Conservation (phyloP, 2,113 vertebrate species). For the Triplophysa rosa region DNA sequence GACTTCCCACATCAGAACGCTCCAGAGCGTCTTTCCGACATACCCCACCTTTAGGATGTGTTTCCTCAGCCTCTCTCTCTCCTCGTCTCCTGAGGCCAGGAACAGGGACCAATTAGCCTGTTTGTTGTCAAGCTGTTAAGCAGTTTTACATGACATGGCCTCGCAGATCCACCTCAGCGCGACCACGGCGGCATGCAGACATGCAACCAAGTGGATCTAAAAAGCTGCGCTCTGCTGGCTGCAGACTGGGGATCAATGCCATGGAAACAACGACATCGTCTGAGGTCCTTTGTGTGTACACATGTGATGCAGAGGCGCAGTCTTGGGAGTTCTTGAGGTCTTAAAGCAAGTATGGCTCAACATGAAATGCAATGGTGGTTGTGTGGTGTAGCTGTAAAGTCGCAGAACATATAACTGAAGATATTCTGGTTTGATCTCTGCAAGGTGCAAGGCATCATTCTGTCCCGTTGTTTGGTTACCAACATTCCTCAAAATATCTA, state of each 20-base stretch:
- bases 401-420: too few species aligned
- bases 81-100: constrained; percentile 25
- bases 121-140: constrained; percentile 30
- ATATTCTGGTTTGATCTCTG: background rate
- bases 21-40: constrained; percentile 6
- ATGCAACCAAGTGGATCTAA: constrained; percentile 36
- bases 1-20: constrained; percentile 21
- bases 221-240: constrained; percentile 21
- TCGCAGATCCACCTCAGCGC: constrained; percentile 24
- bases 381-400: background rate
- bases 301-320: constrained; percentile 29
- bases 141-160: constrained; percentile 27
- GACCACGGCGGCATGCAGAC: constrained; percentile 11
- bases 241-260: constrained; percentile 17
- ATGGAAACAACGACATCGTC: constrained; percentile 38
- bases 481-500: too few species aligned
- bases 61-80: constrained; percentile 24
- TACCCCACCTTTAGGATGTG: constrained; percentile 11
- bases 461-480: background rate
- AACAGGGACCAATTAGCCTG: constrained; percentile 40
- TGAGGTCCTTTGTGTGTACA: background rate
- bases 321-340: constrained; percentile 25
- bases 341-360: background rate
- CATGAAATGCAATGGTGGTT: constrained; percentile 3
- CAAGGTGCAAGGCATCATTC: background rate